Conservation (phyloP, 2,113 vertebrate genomes). For the Hypocryptadius cinnamomeus region DNA sequence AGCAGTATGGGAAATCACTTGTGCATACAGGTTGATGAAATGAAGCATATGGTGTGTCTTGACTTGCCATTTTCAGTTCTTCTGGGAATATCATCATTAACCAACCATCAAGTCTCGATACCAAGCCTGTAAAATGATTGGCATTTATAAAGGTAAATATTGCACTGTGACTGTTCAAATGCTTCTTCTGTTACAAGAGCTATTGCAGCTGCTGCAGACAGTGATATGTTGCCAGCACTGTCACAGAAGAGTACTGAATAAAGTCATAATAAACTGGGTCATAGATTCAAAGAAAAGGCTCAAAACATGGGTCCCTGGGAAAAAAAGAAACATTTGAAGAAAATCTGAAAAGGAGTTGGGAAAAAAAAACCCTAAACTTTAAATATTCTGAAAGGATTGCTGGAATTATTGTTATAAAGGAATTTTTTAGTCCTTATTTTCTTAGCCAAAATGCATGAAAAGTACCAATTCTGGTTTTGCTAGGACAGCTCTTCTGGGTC, state of each 20-base stretch:
- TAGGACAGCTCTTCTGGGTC: background rate
- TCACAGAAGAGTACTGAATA: background rate
- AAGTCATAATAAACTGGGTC: background rate
- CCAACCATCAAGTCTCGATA: background rate
- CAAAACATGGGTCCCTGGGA: background rate
- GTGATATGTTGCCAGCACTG: background rate
- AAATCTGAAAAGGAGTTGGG: background rate
- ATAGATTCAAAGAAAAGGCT: background rate
- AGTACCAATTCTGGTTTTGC: background rate
- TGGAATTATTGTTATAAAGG: background rate
- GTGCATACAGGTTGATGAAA: slow-evolving; percentile 37
- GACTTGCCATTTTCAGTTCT: slow-evolving; percentile 40
- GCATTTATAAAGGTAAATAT: slow-evolving; percentile 53
- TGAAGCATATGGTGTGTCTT: slow-evolving; percentile 41
- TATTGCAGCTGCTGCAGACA: background rate
- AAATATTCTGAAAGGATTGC: background rate
- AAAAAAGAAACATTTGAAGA: background rate
- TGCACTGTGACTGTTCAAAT: slow-evolving; percentile 4
- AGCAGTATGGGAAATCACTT: slow-evolving; percentile 18
- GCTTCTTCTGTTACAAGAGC: background rate
- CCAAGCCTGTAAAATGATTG: slow-evolving; percentile 29
- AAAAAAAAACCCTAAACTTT: background rate
- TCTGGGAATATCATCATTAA: slow-evolving; percentile 6
- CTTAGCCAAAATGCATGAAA: background rate
- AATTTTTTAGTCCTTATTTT: background rate